Evolutionary conservation across 2,888 invertebrate species (phyloP).

Genomic region (Drosophila meridionalis): DNA sequence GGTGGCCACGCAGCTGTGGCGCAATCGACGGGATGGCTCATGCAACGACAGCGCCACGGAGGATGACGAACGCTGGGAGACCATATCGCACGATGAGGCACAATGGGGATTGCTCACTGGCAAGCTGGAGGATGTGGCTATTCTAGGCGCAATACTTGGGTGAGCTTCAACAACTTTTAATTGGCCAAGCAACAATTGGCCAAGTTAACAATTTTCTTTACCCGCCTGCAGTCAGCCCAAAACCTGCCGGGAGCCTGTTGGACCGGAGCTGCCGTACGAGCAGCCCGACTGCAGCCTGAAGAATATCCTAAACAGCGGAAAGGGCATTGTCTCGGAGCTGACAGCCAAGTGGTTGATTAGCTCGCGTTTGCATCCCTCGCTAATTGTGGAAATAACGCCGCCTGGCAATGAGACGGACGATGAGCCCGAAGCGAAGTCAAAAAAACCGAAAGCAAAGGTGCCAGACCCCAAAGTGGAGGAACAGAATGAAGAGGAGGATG

Average conservation of each 20-base stretch:
- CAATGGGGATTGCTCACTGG: conserved; percentile 94
- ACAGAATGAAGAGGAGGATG: conserved; percentile 21
- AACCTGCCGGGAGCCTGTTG: conserved; percentile 70
- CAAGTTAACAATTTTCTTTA: not conserved
- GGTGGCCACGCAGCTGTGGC: conserved; percentile 86
- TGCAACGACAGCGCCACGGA: conserved; percentile 83
- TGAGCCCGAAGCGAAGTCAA: conserved; percentile 26
- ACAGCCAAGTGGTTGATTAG: conserved; percentile 94
- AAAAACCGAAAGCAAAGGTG: conserved; percentile 7
- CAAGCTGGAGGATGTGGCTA: conserved; percentile 94
- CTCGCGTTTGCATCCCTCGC: conserved; percentile 89
- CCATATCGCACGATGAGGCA: conserved; percentile 93
- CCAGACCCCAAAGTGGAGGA: not conserved
- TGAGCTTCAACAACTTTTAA: conserved; percentile 84
- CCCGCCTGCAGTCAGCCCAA: conserved; percentile 69
- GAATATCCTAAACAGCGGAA: conserved; percentile 88
- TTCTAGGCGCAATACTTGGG: conserved; percentile 88
- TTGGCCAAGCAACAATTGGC: not conserved
- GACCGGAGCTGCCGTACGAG: conserved; percentile 87
- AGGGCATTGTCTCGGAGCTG: conserved; percentile 95
- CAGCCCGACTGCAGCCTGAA: conserved; percentile 88
- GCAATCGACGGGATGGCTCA: conserved; percentile 74
- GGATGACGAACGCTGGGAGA: conserved; percentile 90
- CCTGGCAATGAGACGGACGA: conserved; percentile 84
- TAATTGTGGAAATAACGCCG: conserved; percentile 85